Evolutionary conservation across 2,888 invertebrate genomes (phyloP).

Genomic region (Watsonalla cultraria): DNA sequence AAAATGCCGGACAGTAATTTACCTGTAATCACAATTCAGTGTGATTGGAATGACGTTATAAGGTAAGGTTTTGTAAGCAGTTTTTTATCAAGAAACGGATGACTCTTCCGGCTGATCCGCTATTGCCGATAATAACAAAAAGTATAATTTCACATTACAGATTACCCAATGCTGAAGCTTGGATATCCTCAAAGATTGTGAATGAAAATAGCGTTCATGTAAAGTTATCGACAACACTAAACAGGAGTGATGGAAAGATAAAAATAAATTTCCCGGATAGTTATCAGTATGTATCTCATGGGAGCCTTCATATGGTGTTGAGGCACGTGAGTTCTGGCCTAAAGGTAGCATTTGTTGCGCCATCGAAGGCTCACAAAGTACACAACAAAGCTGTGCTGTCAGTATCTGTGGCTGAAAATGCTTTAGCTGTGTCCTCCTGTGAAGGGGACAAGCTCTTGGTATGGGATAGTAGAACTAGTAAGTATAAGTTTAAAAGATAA

Average conservation of each 20-base stretch:
- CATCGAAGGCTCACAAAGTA: constrained; percentile 66
- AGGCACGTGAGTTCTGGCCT: constrained; percentile 61
- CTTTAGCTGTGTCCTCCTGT: constrained; percentile 81
- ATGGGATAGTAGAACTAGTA: constrained; percentile 82
- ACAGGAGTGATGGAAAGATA: constrained; percentile 53
- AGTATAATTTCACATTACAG: constrained; percentile 37
- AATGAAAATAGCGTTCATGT: constrained; percentile 62
- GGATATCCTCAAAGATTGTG: constrained; percentile 71
- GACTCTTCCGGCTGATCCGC: background rate
- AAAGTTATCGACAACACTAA: constrained; percentile 50
- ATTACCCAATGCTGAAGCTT: constrained; percentile 62
- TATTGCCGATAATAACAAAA: background rate
- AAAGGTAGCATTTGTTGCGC: constrained; percentile 72
- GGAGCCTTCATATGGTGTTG: constrained; percentile 58
- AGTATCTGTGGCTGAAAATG: constrained; percentile 79
- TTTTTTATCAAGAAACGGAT: too few relatives aligned
- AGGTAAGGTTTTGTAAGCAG: constrained; percentile 39
- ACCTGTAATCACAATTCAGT: constrained; percentile 70
- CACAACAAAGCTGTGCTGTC: constrained; percentile 74
- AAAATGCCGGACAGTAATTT: constrained; percentile 35
- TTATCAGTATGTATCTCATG: constrained; percentile 61
- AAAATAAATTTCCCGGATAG: constrained; percentile 57
- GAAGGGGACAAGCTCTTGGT: constrained; percentile 78
- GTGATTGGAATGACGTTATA: constrained; percentile 76
- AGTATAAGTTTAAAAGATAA: constrained; percentile 42